phyloP scores from a whole-genome alignment of 1,140 invertebrate genomes.

The Druon quercuslanigerum region DNA sequence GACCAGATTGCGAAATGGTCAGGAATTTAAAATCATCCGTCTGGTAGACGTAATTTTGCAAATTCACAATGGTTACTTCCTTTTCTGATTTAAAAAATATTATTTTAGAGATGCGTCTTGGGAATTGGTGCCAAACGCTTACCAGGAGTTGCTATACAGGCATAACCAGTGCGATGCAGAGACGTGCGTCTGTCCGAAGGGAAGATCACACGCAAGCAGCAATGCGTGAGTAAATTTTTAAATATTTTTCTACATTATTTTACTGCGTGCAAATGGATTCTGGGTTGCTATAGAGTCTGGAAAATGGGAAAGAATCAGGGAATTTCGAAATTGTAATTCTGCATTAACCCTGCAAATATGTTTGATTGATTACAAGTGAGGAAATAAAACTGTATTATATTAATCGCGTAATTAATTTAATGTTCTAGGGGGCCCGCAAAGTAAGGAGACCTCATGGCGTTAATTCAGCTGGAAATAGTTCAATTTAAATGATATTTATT shows the following conservation, averaged over 20 bases:
- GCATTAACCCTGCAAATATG: no score
- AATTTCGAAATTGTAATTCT: no score
- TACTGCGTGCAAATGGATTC: background rate
- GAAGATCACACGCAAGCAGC: conserved; percentile 73
- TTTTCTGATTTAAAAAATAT: background rate
- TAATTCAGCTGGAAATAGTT: no score
- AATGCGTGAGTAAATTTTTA: conserved; percentile 71
- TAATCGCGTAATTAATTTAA: background rate
- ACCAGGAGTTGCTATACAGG: conserved; percentile 77
- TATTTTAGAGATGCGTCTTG: conserved; percentile 80
- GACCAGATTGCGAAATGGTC: no score
- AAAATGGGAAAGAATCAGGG: no score
- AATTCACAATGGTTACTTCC: background rate
- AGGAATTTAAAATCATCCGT: no score
- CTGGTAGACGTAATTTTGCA: no score
- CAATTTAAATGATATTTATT: no score
- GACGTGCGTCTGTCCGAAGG: conserved; percentile 78
- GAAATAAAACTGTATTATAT: background rate
- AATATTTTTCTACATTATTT: background rate
- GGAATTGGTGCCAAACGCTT: conserved; percentile 82
- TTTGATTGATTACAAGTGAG: no score
- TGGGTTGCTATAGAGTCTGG: no score
- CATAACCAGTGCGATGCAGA: conserved; percentile 78
- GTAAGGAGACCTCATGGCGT: background rate
- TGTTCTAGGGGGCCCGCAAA: conserved; percentile 17